A percentile compares a stretch with the other conserved stretches of the same genome.
Evolutionary conservation across 2,888 invertebrate genomes (phyloP).

Genomic region (Clusia tigrina): DNA sequence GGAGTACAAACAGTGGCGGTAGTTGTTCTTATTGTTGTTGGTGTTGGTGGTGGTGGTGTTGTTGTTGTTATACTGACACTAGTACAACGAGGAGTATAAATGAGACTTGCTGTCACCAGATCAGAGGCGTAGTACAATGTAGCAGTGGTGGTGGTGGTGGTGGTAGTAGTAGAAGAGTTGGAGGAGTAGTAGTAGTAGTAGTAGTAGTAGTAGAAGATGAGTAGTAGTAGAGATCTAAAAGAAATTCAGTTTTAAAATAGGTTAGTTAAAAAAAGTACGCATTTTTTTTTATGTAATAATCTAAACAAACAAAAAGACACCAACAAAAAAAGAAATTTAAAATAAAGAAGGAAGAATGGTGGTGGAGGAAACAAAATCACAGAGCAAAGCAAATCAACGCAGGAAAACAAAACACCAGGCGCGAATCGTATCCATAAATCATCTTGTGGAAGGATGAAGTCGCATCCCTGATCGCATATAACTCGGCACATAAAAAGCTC

Average conservation of each 20-base stretch:
- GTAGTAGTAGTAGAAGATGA: slow-evolving; percentile 39
- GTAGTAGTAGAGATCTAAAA: slow-evolving; percentile 53
- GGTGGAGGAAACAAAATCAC: neutral
- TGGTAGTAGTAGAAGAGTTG: slow-evolving; percentile 38
- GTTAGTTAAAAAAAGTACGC: slow-evolving; percentile 50
- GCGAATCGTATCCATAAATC: no score
- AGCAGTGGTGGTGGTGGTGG: neutral
- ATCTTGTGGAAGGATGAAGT: no score
- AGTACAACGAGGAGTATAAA: no score
- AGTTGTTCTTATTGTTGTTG: no score
- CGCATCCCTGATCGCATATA: no score
- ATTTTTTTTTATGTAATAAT: no score
- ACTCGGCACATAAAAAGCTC: no score
- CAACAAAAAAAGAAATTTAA: slow-evolving; percentile 13
- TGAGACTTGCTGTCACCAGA: neutral
- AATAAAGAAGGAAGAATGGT: slow-evolving; percentile 17
- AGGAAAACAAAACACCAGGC: no score
- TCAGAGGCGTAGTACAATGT: neutral
- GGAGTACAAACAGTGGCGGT: no score
- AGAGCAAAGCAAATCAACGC: slow-evolving; percentile 13
- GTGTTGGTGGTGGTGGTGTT: no score
- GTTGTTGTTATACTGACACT: no score
- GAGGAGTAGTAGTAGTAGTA: slow-evolving; percentile 38
- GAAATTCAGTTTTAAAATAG: slow-evolving; percentile 63
- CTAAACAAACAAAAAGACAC: slow-evolving; percentile 13